phyloP scores from a whole-genome alignment of 2,797 vertebrate species.

The Hozukius guyotensis region DNA sequence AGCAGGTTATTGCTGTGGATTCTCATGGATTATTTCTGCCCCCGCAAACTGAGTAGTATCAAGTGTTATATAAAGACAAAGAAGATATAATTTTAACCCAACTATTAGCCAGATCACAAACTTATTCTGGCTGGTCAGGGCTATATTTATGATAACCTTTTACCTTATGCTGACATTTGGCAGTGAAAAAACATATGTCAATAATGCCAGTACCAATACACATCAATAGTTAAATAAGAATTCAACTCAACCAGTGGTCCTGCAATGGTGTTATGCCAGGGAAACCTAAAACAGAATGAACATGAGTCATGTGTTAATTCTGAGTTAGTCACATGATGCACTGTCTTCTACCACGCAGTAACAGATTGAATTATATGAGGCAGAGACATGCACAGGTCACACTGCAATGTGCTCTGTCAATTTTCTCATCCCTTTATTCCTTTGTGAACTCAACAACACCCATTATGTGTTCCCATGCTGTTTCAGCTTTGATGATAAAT shows the following conservation, averaged over 20 bases:
- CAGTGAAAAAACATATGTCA: not conserved
- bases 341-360: not conserved
- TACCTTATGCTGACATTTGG: not conserved
- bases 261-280: not conserved
- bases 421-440: slow-evolving; percentile 30
- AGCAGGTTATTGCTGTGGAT: slow-evolving; percentile 9
- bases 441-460: slow-evolving; percentile 40
- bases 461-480: slow-evolving; percentile 48
- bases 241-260: not conserved
- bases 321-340: not conserved
- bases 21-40: not conserved
- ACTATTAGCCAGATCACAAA: not conserved
- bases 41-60: not conserved
- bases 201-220: not conserved
- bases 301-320: not conserved
- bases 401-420: slow-evolving; percentile 3
- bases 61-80: slow-evolving; percentile 12
- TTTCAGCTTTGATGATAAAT: slow-evolving; percentile 57
- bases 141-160: not conserved
- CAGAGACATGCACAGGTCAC: slow-evolving; percentile 27
- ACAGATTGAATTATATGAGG: slow-evolving; percentile 8
- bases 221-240: not conserved
- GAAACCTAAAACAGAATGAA: not conserved
- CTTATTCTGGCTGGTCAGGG: not conserved
- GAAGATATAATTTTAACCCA: not conserved